Conservation (phyloP, 1,140 invertebrate genomes). For the Drosophila insularis region DNA sequence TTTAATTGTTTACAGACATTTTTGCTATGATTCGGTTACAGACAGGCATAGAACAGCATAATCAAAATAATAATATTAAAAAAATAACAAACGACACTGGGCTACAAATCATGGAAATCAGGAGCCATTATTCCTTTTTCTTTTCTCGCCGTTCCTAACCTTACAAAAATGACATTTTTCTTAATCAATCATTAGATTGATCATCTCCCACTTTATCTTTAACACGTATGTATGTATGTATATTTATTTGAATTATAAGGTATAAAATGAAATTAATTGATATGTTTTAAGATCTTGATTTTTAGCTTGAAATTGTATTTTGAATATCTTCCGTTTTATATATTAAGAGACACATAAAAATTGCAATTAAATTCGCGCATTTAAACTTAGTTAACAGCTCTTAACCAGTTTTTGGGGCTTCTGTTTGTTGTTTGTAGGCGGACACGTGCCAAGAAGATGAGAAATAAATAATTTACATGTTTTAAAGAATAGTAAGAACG, state of each 20-base stretch:
- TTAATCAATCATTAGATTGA: too few species aligned
- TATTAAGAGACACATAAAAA: slow-evolving; percentile 2
- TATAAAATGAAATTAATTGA: neutral
- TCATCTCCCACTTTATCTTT: too few species aligned
- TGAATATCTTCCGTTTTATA: slow-evolving; percentile 4
- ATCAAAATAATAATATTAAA: neutral
- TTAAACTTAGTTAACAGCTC: neutral
- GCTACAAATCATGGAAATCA: neutral
- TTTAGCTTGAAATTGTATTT: neutral
- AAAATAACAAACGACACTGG: neutral
- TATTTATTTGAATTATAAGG: neutral
- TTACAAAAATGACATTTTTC: too few species aligned
- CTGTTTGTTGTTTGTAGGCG: neutral
- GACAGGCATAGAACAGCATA: neutral
- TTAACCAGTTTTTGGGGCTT: neutral
- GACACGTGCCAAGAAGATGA: neutral
- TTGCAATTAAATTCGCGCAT: slow-evolving; percentile 4
- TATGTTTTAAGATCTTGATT: neutral
- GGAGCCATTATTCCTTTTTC: too few species aligned
- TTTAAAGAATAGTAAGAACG: neutral
- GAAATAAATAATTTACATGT: neutral
- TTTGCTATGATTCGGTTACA: slow-evolving; percentile 8
- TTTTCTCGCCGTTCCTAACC: too few species aligned
- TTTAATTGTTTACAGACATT: slow-evolving; percentile 54
- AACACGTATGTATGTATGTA: too few species aligned